These are phyloP conservation scores for Rhinophrynus dorsalis DNA, from an alignment of 2,797 vertebrate genomes.

Conservation along the genomic window DNA sequence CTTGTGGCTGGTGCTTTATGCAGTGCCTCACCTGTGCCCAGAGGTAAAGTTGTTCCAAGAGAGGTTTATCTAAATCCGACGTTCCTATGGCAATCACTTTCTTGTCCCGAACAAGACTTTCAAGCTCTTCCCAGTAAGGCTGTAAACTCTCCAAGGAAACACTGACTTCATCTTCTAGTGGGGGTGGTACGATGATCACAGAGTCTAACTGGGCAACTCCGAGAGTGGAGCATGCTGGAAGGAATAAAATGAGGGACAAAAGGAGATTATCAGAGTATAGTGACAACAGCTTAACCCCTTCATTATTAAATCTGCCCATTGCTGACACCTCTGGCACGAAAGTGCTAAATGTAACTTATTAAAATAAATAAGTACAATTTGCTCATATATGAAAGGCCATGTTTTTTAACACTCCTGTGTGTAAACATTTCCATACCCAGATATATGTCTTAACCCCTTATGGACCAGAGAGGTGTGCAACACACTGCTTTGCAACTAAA, in stretches of 20 bases:
- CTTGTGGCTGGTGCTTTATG: too few species aligned
- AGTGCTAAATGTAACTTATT: too few species aligned
- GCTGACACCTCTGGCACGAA: too few species aligned
- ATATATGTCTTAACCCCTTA: too few species aligned
- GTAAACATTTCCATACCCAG: too few species aligned
- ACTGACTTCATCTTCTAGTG: slow-evolving; percentile 73
- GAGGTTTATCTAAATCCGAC: slow-evolving; percentile 92
- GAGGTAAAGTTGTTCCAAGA: slow-evolving; percentile 90
- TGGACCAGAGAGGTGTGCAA: too few species aligned
- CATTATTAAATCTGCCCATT: too few species aligned
- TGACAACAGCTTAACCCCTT: too few species aligned
- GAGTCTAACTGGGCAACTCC: slow-evolving; percentile 93
- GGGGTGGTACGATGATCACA: slow-evolving; percentile 89
- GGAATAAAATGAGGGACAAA: slow-evolving; percentile 19
- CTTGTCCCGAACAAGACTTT: slow-evolving; percentile 83
- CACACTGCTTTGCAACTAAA: too few species aligned
- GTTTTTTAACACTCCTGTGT: too few species aligned
- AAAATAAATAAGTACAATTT: too few species aligned
- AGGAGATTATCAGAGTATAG: not conserved
- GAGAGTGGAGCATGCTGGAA: slow-evolving; percentile 82
- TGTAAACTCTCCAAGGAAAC: slow-evolving; percentile 85
- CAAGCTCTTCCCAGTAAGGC: slow-evolving; percentile 90
- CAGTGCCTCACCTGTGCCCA: slow-evolving; percentile 90
- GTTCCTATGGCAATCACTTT: slow-evolving; percentile 92
- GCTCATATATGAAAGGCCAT: too few species aligned